phyloP scores from a whole-genome alignment of 2,888 invertebrate genomes.

The Eupeodes luniger region DNA sequence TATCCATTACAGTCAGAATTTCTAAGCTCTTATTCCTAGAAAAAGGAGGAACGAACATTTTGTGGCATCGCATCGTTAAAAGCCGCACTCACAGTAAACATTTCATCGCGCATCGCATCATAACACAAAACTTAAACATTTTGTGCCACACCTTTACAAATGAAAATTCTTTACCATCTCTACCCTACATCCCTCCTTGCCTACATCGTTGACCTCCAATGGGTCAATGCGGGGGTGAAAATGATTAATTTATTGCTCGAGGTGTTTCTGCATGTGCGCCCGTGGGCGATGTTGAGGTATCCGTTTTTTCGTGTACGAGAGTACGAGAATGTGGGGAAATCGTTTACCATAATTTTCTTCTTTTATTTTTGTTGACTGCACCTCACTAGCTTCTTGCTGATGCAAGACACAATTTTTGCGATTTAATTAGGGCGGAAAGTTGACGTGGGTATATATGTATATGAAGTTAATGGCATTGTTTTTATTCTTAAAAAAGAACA shows the following conservation, averaged over 20 bases:
- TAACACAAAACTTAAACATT: conserved; percentile 41
- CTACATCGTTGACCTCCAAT: not conserved
- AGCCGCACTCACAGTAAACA: not conserved
- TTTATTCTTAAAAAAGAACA: not conserved
- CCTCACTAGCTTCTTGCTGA: conserved; percentile 28
- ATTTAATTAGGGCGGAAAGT: conserved; percentile 68
- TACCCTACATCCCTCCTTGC: not conserved
- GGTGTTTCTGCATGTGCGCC: conserved; percentile 68
- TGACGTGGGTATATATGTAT: conserved; percentile 15
- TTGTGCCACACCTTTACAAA: conserved; percentile 37
- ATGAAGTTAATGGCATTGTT: conserved; percentile 19
- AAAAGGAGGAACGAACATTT: conserved; percentile 13
- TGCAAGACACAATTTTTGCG: conserved; percentile 67
- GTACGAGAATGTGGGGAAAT: conserved; percentile 11
- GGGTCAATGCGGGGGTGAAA: conserved; percentile 46
- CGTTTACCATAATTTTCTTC: conserved; percentile 50
- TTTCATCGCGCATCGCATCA: conserved; percentile 6
- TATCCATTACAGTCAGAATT: not conserved
- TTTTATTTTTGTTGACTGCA: conserved; percentile 24
- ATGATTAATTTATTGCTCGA: conserved; percentile 71
- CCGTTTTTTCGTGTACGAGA: conserved; percentile 13
- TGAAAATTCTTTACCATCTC: not conserved
- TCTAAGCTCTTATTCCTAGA: not conserved
- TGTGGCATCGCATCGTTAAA: not conserved
- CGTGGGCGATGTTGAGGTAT: conserved; percentile 69